A percentile compares a stretch with the other conserved stretches of the same genome.
phyloP scores from a whole-genome alignment of 2,113 vertebrate species.

The Megaptera novaeangliae region DNA sequence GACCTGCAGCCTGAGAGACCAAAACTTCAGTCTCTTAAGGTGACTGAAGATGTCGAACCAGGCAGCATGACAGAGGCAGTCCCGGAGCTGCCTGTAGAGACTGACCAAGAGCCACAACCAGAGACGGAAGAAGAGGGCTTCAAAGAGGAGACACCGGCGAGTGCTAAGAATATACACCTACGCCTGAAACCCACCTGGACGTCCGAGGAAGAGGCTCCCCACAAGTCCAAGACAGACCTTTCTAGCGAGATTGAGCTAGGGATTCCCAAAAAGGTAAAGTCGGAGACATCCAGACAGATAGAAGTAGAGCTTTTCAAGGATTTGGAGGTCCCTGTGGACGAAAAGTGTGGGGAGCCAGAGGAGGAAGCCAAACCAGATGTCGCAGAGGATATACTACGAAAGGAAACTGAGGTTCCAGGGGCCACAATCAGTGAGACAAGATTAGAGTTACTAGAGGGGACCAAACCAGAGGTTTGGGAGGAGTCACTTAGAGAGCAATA shows the following conservation, averaged over 20 bases:
- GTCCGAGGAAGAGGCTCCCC: background rate
- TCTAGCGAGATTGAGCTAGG: background rate
- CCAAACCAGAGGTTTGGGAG: background rate
- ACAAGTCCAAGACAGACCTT: background rate
- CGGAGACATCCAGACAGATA: background rate
- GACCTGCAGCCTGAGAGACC: background rate
- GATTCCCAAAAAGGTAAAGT: background rate
- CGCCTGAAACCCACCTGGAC: background rate
- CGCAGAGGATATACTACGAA: background rate
- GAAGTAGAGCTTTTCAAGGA: background rate
- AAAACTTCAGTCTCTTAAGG: background rate
- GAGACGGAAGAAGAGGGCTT: background rate
- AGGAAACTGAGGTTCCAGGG: background rate
- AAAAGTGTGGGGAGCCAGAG: background rate
- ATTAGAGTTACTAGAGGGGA: background rate
- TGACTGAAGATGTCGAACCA: background rate
- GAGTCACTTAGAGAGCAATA: background rate
- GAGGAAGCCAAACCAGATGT: background rate
- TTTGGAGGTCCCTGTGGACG: background rate
- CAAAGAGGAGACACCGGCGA: background rate
- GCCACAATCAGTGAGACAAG: background rate
- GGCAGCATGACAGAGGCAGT: background rate
- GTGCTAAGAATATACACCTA: background rate
- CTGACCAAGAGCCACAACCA: background rate
- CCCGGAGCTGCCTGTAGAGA: background rate